Percentiles rank a stretch among this genome's conserved stretches.
These are phyloP conservation scores for Melipona quadrifasciata DNA, from an alignment of 1,140 invertebrate species.

Conservation along the genomic window DNA sequence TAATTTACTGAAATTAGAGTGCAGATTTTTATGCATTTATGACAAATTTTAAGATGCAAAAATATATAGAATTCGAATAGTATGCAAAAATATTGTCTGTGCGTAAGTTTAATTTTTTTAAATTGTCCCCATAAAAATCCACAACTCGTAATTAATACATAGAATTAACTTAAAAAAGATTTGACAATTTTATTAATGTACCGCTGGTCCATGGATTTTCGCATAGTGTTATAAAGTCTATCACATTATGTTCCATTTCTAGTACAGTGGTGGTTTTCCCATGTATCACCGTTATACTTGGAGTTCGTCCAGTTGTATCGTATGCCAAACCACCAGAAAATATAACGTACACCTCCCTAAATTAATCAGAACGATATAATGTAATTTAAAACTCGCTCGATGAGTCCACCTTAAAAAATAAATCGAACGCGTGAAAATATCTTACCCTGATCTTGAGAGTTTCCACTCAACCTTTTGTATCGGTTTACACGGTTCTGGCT, in stretches of 20 bases:
- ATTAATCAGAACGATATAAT: slow-evolving; percentile 51
- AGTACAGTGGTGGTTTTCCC: slow-evolving; percentile 97
- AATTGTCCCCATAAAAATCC: too few species aligned
- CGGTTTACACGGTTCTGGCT: slow-evolving; percentile 93
- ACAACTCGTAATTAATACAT: too few species aligned
- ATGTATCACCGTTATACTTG: slow-evolving; percentile 97
- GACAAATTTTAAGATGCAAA: too few species aligned
- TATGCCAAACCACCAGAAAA: slow-evolving; percentile 97
- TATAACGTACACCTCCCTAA: slow-evolving; percentile 93
- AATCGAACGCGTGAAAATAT: slow-evolving; percentile 36
- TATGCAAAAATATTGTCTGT: too few species aligned
- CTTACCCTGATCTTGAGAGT: slow-evolving; percentile 93
- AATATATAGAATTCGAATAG: too few species aligned
- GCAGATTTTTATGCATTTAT: too few species aligned
- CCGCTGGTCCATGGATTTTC: slow-evolving; percentile 96
- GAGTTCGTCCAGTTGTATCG: slow-evolving; percentile 93
- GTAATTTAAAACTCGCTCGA: not conserved
- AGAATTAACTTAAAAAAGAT: not conserved
- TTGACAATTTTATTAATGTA: slow-evolving; percentile 79
- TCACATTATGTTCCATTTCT: slow-evolving; percentile 99
- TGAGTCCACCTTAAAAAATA: not conserved
- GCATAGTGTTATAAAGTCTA: slow-evolving; percentile 97
- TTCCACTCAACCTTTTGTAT: slow-evolving; percentile 98
- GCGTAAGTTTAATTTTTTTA: too few species aligned
- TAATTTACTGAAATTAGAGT: too few species aligned